Evolutionary conservation across 2,888 invertebrate species (phyloP).

Genomic region (Patella ulyssiponensis): DNA sequence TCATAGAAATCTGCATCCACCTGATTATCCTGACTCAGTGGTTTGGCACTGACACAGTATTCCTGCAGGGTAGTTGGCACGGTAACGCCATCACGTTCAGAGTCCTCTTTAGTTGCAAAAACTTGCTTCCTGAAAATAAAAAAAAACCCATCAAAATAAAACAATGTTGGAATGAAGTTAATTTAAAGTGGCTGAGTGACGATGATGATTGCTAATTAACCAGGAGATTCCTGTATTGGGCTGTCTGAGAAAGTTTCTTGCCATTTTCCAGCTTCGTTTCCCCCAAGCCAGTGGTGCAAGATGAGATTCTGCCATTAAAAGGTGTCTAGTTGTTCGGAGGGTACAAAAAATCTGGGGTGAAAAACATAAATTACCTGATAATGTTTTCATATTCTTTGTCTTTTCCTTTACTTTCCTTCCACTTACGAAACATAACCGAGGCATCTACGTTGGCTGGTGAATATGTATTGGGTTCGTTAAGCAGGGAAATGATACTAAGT

Average conservation of each 20-base stretch:
- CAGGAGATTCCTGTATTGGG: too few species aligned
- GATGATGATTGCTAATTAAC: too few species aligned
- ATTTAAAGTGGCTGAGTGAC: too few species aligned
- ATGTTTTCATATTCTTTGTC: constrained; percentile 99
- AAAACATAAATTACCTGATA: constrained; percentile 81
- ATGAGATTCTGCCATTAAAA: background rate
- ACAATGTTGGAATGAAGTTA: background rate
- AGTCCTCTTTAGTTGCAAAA: constrained; percentile 92
- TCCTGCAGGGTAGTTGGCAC: constrained; percentile 98
- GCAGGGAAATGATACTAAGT: constrained; percentile 96
- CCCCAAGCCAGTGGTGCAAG: background rate
- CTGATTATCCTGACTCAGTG: constrained; percentile 69
- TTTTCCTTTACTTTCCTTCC: constrained; percentile 96
- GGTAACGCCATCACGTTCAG: constrained; percentile 95
- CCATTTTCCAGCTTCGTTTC: background rate
- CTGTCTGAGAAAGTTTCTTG: too few species aligned
- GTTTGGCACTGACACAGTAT: constrained; percentile 93
- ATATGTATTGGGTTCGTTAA: constrained; percentile 99
- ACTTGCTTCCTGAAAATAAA: constrained; percentile 89
- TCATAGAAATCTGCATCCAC: constrained; percentile 63
- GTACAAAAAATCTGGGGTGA: background rate
- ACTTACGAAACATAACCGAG: constrained; percentile 98
- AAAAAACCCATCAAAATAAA: too few species aligned
- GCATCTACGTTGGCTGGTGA: constrained; percentile 99
- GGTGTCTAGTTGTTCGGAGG: background rate